Evolutionary conservation across 2,888 invertebrate genomes (phyloP).

Genomic region (Sinohyriopsis cumingii): DNA sequence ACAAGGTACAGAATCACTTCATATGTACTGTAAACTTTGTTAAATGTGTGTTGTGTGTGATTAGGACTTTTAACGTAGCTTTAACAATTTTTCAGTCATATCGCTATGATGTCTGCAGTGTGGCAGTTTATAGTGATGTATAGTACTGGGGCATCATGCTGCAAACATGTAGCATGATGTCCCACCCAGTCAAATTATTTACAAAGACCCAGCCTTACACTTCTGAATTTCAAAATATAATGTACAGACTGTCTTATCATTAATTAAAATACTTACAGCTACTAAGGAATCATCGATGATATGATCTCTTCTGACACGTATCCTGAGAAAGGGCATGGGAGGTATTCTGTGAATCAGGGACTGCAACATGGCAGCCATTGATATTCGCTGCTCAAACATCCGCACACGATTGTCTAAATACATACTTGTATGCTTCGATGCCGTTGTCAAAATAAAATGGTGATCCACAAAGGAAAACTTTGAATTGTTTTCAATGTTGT

Average conservation of each 20-base stretch:
- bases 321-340: slow-evolving; percentile 78
- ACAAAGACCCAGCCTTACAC: not conserved
- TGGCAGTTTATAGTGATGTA: too few relatives aligned
- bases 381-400: slow-evolving; percentile 92
- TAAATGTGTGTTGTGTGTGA: too few relatives aligned
- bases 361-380: slow-evolving; percentile 83
- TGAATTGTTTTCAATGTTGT: slow-evolving; percentile 75
- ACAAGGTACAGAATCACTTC: too few relatives aligned
- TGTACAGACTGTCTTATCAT: not conserved
- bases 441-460: slow-evolving; percentile 91
- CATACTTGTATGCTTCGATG: slow-evolving; percentile 90
- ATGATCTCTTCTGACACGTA: slow-evolving; percentile 83
- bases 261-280: slow-evolving; percentile 77
- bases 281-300: slow-evolving; percentile 94
- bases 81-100: too few relatives aligned
- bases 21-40: too few relatives aligned
- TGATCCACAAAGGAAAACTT: slow-evolving; percentile 87
- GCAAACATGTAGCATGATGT: too few relatives aligned
- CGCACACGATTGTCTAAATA: slow-evolving; percentile 95
- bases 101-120: too few relatives aligned
- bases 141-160: too few relatives aligned
- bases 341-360: slow-evolving; percentile 85
- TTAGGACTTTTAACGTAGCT: too few relatives aligned
- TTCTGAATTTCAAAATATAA: not conserved
- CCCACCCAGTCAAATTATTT: too few relatives aligned